A percentile compares a stretch with the other conserved stretches of the same genome.
Evolutionary conservation across 2,888 invertebrate genomes (phyloP).

Genomic region (Caenorhabditis panamensis): DNA sequence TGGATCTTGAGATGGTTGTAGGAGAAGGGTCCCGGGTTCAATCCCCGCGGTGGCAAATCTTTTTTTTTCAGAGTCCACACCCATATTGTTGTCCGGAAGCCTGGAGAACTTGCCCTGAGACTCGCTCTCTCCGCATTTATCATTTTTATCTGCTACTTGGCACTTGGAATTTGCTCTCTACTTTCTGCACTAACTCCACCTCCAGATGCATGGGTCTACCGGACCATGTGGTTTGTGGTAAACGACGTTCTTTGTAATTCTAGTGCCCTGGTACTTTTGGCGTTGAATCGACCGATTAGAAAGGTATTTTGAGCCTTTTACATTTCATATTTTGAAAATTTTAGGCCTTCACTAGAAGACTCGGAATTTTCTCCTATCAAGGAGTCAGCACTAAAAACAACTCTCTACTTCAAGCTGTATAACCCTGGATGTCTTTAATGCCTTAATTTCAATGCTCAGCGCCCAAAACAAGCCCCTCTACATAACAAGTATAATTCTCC

Average conservation of each 20-base stretch:
- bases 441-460: neutral
- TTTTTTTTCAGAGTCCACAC: constrained; percentile 62
- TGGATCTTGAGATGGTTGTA: no score
- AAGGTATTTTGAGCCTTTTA: constrained; percentile 38
- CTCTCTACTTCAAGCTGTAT: constrained; percentile 57
- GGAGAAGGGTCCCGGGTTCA: neutral
- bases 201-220: constrained; percentile 70
- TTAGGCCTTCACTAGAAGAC: constrained; percentile 54
- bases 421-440: neutral
- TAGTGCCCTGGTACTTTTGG: constrained; percentile 67
- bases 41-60: no score
- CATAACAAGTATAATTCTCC: constrained; percentile 18
- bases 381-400: constrained; percentile 63
- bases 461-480: neutral
- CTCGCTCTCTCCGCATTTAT: constrained; percentile 73
- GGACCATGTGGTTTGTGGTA: constrained; percentile 73
- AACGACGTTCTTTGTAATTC: constrained; percentile 73
- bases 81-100: constrained; percentile 70
- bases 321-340: neutral
- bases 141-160: constrained; percentile 71
- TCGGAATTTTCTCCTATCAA: constrained; percentile 47
- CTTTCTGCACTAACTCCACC: constrained; percentile 70
- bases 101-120: constrained; percentile 69
- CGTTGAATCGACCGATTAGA: constrained; percentile 69
- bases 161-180: constrained; percentile 67